These are phyloP conservation scores for Ammodramus savannarum DNA, from an alignment of 2,113 vertebrate genomes.

Conservation along the genomic window DNA sequence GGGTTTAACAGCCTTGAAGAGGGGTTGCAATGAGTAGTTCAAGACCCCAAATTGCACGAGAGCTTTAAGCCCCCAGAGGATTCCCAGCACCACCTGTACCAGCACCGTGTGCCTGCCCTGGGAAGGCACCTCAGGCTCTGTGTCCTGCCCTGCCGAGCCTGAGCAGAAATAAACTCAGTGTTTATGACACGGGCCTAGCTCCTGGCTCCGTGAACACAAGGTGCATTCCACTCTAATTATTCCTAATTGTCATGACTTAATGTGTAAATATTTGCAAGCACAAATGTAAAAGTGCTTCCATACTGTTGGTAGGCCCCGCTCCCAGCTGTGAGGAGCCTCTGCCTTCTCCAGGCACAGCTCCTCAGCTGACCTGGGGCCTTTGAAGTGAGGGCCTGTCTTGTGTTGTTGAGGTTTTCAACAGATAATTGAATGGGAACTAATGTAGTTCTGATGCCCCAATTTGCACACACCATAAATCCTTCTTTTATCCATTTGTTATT, in stretches of 20 bases:
- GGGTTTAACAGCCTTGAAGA: neutral
- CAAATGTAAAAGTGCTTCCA: slow-evolving; percentile 40
- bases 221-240: slow-evolving; percentile 60
- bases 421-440: slow-evolving; percentile 15
- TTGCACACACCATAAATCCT: neutral
- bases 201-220: neutral
- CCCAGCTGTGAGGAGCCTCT: neutral
- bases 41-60: neutral
- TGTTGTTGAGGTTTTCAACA: slow-evolving; percentile 16
- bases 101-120: neutral
- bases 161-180: neutral
- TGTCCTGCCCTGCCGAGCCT: accelerated
- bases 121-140: neutral
- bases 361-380: neutral
- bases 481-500: slow-evolving; percentile 8
- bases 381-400: neutral
- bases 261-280: slow-evolving; percentile 53
- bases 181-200: neutral
- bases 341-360: neutral
- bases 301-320: neutral
- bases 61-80: neutral
- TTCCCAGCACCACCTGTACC: neutral
- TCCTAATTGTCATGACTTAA: slow-evolving; percentile 54
- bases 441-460: neutral
- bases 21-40: neutral